Evolutionary conservation across 2,113 vertebrate species (phyloP), one percentile per base, ranked within the genome.

Genomic region (Athene noctua): DNA sequence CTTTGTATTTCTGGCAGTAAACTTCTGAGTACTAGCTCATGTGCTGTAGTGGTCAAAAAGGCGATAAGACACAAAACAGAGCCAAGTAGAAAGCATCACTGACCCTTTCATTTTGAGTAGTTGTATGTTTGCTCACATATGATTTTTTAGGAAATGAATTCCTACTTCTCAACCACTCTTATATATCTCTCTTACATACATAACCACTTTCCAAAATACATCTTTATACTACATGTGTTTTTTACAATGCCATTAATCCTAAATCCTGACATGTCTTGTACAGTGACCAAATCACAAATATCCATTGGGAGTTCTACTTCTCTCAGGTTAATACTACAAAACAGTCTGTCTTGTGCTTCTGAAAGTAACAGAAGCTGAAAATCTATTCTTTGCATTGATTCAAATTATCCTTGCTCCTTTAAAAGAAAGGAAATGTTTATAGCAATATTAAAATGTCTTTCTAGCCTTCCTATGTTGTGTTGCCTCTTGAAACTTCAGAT

Each of bases 111-210:
- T 46, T 72, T 80, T 44, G 32, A 23, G 26, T 10, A 5, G 34
- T 26, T 61, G 26, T 27, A 32, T 0, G 1, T 58, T 58, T 88
- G 32, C 7, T 27, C 18, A 36, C 7, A 1, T 30, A 29, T 1
- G 1, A 9, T 47, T 81, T 32, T 38, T 52, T 29, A 68, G 30
- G 63, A 73, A 47, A 55, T 77, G 80, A 67, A 67, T 75, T 79
- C n/a, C 23, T 40, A 7, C 42, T 62, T 42, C 57, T 51, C 27
- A 46, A 19, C 16, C 2, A 8, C 6, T 78, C 29, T 52, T 5
- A 4, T 6, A 30, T 46, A 15, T 63, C 49, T 78, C 15, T 59
- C 29, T 52, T 5, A 5, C 10, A 34, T 46, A 15, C 63, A 49
- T 78, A 65, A 38, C 29, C 4, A 3, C 16, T 62, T 90, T 49